Conservation (phyloP, 2,888 invertebrate genomes). For the Monopis laevigella region DNA sequence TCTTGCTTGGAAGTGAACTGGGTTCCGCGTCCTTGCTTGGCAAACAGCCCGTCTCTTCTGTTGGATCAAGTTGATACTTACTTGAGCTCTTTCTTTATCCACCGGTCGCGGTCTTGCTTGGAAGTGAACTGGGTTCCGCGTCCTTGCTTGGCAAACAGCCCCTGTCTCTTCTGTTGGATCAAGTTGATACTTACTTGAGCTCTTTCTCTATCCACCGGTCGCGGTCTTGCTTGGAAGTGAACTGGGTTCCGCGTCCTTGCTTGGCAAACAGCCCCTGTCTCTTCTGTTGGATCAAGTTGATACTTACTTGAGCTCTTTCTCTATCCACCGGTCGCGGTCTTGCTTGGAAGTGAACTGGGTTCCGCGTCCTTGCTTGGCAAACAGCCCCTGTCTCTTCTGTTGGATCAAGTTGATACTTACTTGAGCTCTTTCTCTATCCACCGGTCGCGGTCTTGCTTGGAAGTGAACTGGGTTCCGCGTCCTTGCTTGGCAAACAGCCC, state of each 20-base stretch:
- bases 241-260: constrained; percentile 97
- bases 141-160: too few relatives aligned
- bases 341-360: constrained; percentile 95
- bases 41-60: constrained; percentile 94
- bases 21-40: constrained; percentile 96
- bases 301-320: constrained; percentile 86
- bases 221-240: constrained; percentile 91
- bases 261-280: constrained; percentile 97
- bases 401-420: constrained; percentile 79
- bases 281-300: constrained; percentile 88
- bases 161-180: too few relatives aligned
- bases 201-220: constrained; percentile 98
- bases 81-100: too few relatives aligned
- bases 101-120: too few relatives aligned
- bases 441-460: constrained; percentile 91
- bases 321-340: constrained; percentile 97
- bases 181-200: constrained; percentile 73
- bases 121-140: too few relatives aligned
- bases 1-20: constrained; percentile 96
- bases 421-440: constrained; percentile 97
- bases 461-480: constrained; percentile 94
- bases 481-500: constrained; percentile 99
- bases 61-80: too few relatives aligned
- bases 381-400: constrained; percentile 94
- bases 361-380: constrained; percentile 97